Conservation (phyloP, 2,113 vertebrate species). For the Silurus glanis region DNA sequence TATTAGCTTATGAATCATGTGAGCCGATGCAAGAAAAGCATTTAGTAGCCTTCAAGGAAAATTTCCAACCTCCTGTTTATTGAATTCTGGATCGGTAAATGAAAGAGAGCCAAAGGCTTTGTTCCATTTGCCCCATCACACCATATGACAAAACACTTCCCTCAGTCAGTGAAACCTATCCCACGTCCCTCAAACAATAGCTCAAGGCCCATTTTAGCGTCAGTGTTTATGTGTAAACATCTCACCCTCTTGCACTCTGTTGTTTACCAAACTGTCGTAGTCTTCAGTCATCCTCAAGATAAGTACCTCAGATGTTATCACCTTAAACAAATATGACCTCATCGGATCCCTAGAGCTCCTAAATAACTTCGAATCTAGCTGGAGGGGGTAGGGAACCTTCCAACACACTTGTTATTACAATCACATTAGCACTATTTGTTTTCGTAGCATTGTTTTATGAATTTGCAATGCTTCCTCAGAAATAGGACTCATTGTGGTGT, state of each 20-base stretch:
- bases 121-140: not conserved
- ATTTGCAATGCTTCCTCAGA: not conserved
- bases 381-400: not conserved
- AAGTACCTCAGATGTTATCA: not conserved
- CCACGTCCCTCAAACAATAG: not conserved
- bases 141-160: not conserved
- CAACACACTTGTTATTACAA: slow-evolving; percentile 3
- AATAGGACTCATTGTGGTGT: not conserved
- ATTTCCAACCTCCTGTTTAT: not conserved
- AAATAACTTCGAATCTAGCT: not conserved
- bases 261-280: slow-evolving; percentile 9
- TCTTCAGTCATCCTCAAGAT: not conserved
- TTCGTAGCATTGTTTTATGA: not conserved
- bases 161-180: not conserved
- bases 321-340: slow-evolving; percentile 19
- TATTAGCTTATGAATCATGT: no score
- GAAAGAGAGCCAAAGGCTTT: no score
- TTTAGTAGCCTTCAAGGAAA: no score
- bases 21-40: no score
- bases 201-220: not conserved
- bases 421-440: slow-evolving; percentile 2
- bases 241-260: not conserved
- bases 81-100: no score
- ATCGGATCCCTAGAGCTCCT: not conserved
- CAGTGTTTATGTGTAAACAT: slow-evolving; percentile 1